A percentile compares a stretch with the other conserved stretches of the same genome.
phyloP scores from a whole-genome alignment of 2,888 invertebrate genomes.

The Cylloceria caligata region DNA sequence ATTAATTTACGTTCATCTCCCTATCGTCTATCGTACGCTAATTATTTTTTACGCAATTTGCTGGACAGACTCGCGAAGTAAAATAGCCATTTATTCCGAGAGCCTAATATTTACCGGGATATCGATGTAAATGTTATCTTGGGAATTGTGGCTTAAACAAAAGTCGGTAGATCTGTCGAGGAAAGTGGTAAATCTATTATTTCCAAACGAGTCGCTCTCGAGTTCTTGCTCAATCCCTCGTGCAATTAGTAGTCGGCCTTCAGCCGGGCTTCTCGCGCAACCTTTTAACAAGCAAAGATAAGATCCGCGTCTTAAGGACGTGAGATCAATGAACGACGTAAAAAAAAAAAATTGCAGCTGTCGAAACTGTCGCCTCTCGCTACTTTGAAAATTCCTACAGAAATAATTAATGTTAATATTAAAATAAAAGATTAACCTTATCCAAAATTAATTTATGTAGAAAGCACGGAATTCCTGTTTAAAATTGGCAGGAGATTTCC shows the following conservation, averaged over 20 bases:
- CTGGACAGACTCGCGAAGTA: neutral
- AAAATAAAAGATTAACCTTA: neutral
- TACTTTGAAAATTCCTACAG: too few species aligned
- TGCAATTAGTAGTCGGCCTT: conserved; percentile 45
- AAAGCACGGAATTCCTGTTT: neutral
- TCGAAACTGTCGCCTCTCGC: too few species aligned
- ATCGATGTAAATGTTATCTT: neutral
- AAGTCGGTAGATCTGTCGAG: conserved; percentile 1
- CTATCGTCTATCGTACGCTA: too few species aligned
- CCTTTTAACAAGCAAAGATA: neutral
- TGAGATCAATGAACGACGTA: neutral
- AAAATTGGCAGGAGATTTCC: neutral
- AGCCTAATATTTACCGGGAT: neutral
- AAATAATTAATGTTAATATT: too few species aligned
- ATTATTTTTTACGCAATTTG: too few species aligned
- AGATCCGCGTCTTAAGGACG: neutral
- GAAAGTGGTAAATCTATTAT: conserved; percentile 39
- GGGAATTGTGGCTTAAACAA: conserved; percentile 5
- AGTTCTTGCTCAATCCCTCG: neutral
- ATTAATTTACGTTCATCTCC: too few species aligned
- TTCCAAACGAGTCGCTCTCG: conserved; percentile 23
- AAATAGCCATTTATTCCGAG: neutral
- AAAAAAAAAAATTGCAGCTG: neutral
- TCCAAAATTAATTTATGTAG: neutral
- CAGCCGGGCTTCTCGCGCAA: conserved; percentile 12